Base-by-base conservation (phyloP, 2,888 invertebrate genomes). In the Eurytoma adleriae region DNA sequence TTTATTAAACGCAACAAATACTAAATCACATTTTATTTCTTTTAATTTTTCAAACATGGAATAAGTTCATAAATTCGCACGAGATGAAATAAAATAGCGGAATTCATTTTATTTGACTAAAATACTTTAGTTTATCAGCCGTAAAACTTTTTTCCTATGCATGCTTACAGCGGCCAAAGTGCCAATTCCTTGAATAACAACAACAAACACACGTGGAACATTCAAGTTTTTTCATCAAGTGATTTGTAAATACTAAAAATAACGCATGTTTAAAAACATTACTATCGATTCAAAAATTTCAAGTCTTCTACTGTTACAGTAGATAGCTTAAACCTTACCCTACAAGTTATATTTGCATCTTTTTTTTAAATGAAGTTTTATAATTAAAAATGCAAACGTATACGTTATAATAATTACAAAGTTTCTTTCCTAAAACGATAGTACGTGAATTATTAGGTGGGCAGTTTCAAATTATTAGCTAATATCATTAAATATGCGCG, bases 131-230 rank as follows among this genome's bases (percentile, higher is more conserved):
- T 24, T 18, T 40, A 20, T 50, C 12, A 72, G 70, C 48, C 73
- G 61, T 64, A 48, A 77, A 76, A 69, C 54, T 69, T 78, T 68
- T 24, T 59, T 62, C 52, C 70, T 72, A 57, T 48, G 59, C 79
- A 73, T 79, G 79, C 76, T 81, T 81, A 81, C 81, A 78, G 75
- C 71, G 71, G 59, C 78, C 78, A 81, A 75, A 81, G 79, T 70
- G 68, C 72, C 73, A 79, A 79, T 76, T 79, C 71, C 72, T 79
- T 82, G 70, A 70, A 78, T 74, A 78, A 78, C 78, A 78, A 75
- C 73, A 81, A 80, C 70, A 79, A 73, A 70, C 81, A 74, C 76
- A 72, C 75, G 71, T 64, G 62, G 71, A 75, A 81, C 78, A 81
- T 81, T 18, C 67, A 81, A 40, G 40, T 77, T 64, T 67, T 62